Evolutionary conservation across 2,113 vertebrate genomes (phyloP), one percentile per base, ranked within the genome.

Genomic region (Anhinga rufa): DNA sequence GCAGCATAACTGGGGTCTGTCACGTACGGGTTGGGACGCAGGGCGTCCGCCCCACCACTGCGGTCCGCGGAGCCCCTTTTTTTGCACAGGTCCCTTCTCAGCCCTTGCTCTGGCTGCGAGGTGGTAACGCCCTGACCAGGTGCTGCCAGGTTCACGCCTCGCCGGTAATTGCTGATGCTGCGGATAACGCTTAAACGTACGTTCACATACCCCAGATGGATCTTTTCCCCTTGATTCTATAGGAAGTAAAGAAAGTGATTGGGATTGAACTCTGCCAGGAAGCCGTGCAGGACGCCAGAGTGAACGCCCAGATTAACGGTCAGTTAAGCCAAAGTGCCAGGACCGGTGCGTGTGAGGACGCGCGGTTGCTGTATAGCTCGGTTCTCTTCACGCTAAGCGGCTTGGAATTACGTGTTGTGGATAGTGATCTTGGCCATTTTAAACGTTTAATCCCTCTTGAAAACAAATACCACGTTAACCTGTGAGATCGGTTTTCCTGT

Each of bases 221-320:
- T 21, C 24, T 93, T 69, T 25, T 75, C 21, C n/a, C 29, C 42
- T 95, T 89, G 17, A 12, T 69, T 51, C 62, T 93, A 2, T 82
- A 99, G 99, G 98, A 98, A 72, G 99, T 99, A 20, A 99, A 98
- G 98, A 99, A 98, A 95, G 99, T 99, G 61, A 98, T 99, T 66
- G 99, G 99, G 75, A 99, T 99, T 31, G 99, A 99, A 76, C 92
- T 99, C 84, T 99, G 99, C 84, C 99, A 99, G 79, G 99, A 99
- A 92, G 99, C 99, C 5, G 99, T 99, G 92, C 98, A 99, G 58
- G 99, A 99, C 3, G 99, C 99, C 76, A 98, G 98, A 96, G 98
- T 97, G 31, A 99, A 99, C 1, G 99, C 99, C 52, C 93, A 98
- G 81, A 96, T 99, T 31, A 99, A 99, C 2, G 99, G 99, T 99